A percentile compares a stretch with the other conserved stretches of the same genome.
Conservation (phyloP, 2,113 vertebrate species). For the Zootoca vivipara region DNA sequence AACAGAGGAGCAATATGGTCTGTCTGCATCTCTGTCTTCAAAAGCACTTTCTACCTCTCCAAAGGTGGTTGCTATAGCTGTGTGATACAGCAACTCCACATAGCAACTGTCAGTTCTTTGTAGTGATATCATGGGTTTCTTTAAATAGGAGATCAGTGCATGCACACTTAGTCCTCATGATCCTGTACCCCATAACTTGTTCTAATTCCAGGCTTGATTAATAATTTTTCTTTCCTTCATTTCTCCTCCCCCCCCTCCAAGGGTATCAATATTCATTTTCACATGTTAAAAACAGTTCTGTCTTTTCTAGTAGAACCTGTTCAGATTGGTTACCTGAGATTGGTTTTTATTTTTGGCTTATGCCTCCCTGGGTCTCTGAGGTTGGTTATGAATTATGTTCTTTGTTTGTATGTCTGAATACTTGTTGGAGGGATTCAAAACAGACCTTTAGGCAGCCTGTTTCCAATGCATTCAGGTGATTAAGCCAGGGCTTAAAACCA, state of each 20-base stretch:
- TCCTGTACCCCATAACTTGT: neutral
- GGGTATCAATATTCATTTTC: neutral
- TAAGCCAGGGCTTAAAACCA: neutral
- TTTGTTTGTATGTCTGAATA: neutral
- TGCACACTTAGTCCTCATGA: neutral
- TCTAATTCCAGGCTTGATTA: neutral
- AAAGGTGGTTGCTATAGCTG: neutral
- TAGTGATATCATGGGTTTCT: neutral
- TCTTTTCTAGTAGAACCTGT: neutral
- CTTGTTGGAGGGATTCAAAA: neutral
- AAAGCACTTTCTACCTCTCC: neutral
- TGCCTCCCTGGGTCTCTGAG: neutral
- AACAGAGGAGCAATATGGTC: neutral
- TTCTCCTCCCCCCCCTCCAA: slow-evolving; percentile 5
- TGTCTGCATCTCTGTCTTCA: neutral
- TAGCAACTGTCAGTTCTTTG: neutral
- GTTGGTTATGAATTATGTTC: neutral
- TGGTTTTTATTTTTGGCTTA: no score
- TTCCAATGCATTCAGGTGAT: neutral
- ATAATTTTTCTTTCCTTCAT: neutral
- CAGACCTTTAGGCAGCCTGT: neutral
- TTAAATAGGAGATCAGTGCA: neutral
- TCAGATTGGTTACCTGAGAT: neutral
- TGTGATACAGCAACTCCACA: neutral
- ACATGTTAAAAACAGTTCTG: neutral